phyloP scores from a whole-genome alignment of 2,888 invertebrate species.

The Mythimna lalbum region DNA sequence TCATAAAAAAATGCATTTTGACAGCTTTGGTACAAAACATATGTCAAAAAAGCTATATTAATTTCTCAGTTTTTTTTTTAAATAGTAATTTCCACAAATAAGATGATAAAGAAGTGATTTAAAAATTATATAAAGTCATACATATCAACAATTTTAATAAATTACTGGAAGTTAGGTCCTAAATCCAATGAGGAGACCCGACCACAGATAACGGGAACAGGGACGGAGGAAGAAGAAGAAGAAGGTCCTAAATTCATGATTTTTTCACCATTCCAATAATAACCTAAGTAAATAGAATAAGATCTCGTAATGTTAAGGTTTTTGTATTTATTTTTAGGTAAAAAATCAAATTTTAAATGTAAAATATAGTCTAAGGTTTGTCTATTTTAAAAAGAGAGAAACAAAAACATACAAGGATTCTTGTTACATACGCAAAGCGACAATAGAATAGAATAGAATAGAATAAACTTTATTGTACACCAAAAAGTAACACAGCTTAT shows the following conservation, averaged over 20 bases:
- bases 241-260: not conserved
- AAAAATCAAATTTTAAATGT: slow-evolving; percentile 28
- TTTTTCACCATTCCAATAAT: slow-evolving; percentile 23
- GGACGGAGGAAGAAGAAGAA: too few relatives aligned
- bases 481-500: too few relatives aligned
- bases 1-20: too few relatives aligned
- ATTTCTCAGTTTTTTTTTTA: not conserved
- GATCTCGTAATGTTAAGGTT: slow-evolving; percentile 66
- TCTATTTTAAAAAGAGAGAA: slow-evolving; percentile 18
- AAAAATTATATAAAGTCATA: slow-evolving; percentile 7
- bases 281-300: slow-evolving; percentile 61
- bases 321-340: slow-evolving; percentile 64
- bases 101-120: too few relatives aligned
- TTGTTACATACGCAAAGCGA: not conserved
- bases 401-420: not conserved
- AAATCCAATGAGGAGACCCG: too few relatives aligned
- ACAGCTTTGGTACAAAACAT: too few relatives aligned
- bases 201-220: too few relatives aligned
- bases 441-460: too few relatives aligned
- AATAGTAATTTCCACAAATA: not conserved
- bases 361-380: not conserved
- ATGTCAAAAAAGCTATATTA: not conserved
- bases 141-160: slow-evolving; percentile 27
- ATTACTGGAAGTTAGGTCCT: slow-evolving; percentile 1
- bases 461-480: too few relatives aligned